Base-by-base conservation (phyloP, 2,888 invertebrate genomes). In the Villa cingulata region DNA sequence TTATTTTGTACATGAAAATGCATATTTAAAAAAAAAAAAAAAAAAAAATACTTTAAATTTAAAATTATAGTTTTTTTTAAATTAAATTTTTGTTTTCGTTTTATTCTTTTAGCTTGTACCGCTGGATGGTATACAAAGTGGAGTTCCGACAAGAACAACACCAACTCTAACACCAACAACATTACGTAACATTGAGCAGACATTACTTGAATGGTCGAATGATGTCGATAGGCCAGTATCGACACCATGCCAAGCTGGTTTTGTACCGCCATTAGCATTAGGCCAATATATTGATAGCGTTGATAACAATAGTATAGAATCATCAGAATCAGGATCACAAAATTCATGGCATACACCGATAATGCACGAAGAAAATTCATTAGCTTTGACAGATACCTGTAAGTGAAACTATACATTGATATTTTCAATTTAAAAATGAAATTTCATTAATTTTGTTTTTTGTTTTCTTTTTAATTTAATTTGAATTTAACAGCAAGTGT, bases 81-180 rank as follows among this genome's bases (percentile, higher is more conserved):
- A 16, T 6, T 36, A 16, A n/a, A 36, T 27, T 41, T n/a, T 34
- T 34, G 14, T 36, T 36, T 46, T 43, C 51, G 56, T 57, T 59
- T 63, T 62, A 57, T 60, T 55, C 57, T 80, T 78, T 15, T 77
- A 88, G 87, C 80, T 86, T 75, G 81, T 83, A 59, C 80, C 84
- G 67, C 74, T 86, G 69, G 87, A 88, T 74, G 86, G 86, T 62
- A 75, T 86, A 68, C 86, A 86, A 70, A 86, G 85, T 67, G 88
- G 88, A 63, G 88, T 91, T 61, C 90, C 90, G 46, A 91, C 92
- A 51, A 80, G 86, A 68, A 94, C 92, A 55, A 92, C 94, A 63
- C 85, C 92, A 55, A 92, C 90, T 63, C 75, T 95, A 60, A 95
- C 95, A 56, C 94, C 94, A 54, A 94, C 94, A 41, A 92, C 91